Evolutionary conservation across 2,888 invertebrate genomes (phyloP), one percentile per base, ranked within the genome.

Genomic region (Unio delphinus): DNA sequence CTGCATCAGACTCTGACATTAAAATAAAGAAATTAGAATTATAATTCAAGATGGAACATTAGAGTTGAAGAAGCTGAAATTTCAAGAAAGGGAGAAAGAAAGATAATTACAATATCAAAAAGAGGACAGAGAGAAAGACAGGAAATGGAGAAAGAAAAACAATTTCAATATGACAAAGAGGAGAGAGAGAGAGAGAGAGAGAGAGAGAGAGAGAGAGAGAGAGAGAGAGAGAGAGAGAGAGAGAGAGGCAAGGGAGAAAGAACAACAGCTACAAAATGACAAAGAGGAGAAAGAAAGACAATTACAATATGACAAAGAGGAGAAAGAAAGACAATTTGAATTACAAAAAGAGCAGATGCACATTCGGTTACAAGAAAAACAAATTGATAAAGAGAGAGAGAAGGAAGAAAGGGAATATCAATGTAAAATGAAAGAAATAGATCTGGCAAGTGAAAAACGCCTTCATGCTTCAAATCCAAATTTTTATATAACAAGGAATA

Each of bases 211-310:
- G 54, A 58, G 54, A 45, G 60, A 58, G 28, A 30, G 55, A 55
- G 55, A 66, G 66, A 66, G 55, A 55, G 8, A 66, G 66, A 66
- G 8, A 55, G 45, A 58, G 58, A 58, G 60, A 60, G 45, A 66
- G 58, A 58, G 60, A 54, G 60, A 59, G 58, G 45, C 55, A 55
- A 58, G 60, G 66, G 60, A 59, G 58, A 58, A 66, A 55, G 60
- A 65, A 30, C 56, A 65, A 45, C 26, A 55, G 56, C 26, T 28
- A 45, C 55, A 55, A 57, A 55, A 56, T 28, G 28, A 56, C 11
- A 65, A 65, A 56, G 23, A 23, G 23, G 23, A 23, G 23, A 23
- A 23, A 23, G 23, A 23, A 23, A 23, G 23, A 23, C 23, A 23
- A 23, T 23, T 23, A 23, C 23, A 23, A 23, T 23, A 23, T 23